Percentiles rank a stretch among this genome's conserved stretches.
These are phyloP conservation scores for Ctenosaura bakeri DNA, from an alignment of 2,797 vertebrate species.

Conservation along the genomic window DNA sequence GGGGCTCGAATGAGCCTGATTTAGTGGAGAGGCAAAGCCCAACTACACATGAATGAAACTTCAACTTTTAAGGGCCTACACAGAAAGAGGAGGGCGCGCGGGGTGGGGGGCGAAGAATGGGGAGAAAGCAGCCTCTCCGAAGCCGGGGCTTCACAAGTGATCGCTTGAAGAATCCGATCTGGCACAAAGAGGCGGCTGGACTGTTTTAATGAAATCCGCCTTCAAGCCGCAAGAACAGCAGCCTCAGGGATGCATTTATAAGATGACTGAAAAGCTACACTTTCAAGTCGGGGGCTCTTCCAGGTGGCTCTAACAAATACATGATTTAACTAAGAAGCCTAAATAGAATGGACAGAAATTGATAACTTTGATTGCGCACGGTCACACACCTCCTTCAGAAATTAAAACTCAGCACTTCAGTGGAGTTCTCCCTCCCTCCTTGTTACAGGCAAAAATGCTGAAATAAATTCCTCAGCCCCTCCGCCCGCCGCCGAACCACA, in stretches of 20 bases:
- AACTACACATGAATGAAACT: slow-evolving; percentile 77
- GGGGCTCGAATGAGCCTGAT: slow-evolving; percentile 69
- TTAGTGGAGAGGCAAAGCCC: slow-evolving; percentile 67
- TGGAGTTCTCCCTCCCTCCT: slow-evolving; percentile 61
- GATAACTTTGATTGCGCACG: slow-evolving; percentile 74
- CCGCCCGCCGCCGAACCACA: slow-evolving; percentile 31
- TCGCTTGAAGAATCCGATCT: slow-evolving; percentile 78
- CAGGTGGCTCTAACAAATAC: slow-evolving; percentile 76
- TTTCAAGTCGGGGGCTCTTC: slow-evolving; percentile 79
- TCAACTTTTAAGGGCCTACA: slow-evolving; percentile 80
- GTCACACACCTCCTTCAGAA: slow-evolving; percentile 66
- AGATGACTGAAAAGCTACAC: slow-evolving; percentile 78
- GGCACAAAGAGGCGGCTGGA: slow-evolving; percentile 83
- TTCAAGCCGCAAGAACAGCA: slow-evolving; percentile 79
- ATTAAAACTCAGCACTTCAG: slow-evolving; percentile 65
- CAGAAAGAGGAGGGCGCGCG: slow-evolving; percentile 74
- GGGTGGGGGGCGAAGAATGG: not conserved
- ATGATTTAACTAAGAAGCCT: slow-evolving; percentile 75
- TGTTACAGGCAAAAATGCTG: slow-evolving; percentile 44
- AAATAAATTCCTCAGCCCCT: not conserved
- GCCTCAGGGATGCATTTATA: slow-evolving; percentile 79
- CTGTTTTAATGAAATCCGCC: slow-evolving; percentile 82
- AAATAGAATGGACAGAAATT: slow-evolving; percentile 75
- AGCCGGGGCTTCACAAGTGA: slow-evolving; percentile 77
- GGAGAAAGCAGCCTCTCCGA: slow-evolving; percentile 59